phyloP scores from a whole-genome alignment of 2,888 invertebrate genomes.

The Galeruca laticollis region DNA sequence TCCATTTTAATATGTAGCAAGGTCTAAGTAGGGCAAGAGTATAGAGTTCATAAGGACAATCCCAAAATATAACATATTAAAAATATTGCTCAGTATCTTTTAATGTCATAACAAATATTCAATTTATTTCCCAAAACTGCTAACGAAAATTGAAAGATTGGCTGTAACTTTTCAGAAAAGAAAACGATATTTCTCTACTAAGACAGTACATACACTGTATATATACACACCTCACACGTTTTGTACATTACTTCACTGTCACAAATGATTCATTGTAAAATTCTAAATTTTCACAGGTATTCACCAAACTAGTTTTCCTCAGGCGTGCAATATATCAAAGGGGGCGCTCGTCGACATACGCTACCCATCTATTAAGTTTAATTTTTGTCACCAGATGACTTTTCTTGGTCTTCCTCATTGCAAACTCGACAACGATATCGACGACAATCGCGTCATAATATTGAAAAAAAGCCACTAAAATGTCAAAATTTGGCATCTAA shows the following conservation, averaged over 20 bases:
- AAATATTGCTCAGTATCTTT: too few relatives aligned
- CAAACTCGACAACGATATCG: slow-evolving; percentile 64
- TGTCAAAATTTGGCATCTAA: slow-evolving; percentile 64
- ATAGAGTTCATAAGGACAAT: too few relatives aligned
- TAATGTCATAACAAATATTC: too few relatives aligned
- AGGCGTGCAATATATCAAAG: slow-evolving; percentile 58
- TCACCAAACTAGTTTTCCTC: slow-evolving; percentile 54
- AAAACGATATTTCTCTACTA: neutral
- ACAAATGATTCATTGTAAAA: slow-evolving; percentile 46
- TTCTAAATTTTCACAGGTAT: slow-evolving; percentile 53
- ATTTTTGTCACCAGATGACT: slow-evolving; percentile 66
- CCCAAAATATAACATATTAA: too few relatives aligned
- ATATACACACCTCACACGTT: slow-evolving; percentile 56
- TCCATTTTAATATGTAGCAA: too few relatives aligned
- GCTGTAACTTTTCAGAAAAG: neutral
- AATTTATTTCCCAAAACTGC: neutral
- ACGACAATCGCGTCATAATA: slow-evolving; percentile 57
- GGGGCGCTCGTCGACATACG: slow-evolving; percentile 41
- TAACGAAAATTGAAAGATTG: neutral
- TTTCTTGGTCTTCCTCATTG: slow-evolving; percentile 65
- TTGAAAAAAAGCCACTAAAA: slow-evolving; percentile 57
- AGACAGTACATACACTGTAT: slow-evolving; percentile 54
- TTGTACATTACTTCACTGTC: slow-evolving; percentile 53
- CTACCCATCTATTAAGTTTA: slow-evolving; percentile 64
- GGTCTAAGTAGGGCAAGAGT: too few relatives aligned